Evolutionary conservation across 1,140 invertebrate genomes (phyloP).

Genomic region (Drosophila neocordata): DNA sequence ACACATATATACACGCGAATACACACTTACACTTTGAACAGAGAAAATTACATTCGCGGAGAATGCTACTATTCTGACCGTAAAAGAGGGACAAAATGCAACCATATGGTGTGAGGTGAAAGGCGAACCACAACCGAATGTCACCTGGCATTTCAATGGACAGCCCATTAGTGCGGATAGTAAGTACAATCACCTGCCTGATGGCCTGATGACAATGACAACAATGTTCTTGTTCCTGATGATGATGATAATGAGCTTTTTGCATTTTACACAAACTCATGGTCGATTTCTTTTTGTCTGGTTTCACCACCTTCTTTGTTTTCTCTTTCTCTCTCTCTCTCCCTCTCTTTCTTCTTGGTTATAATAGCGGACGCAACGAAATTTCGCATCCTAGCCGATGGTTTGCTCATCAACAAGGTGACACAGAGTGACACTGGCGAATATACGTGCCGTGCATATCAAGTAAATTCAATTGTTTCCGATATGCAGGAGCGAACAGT

Average conservation of each 20-base stretch:
- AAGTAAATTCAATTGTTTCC: constrained; percentile 83
- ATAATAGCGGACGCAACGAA: constrained; percentile 65
- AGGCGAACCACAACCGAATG: constrained; percentile 84
- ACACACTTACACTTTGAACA: too few species aligned
- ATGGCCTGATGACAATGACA: neutral
- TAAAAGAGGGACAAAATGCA: constrained; percentile 83
- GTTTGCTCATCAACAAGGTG: constrained; percentile 84
- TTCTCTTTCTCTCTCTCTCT: constrained; percentile 14
- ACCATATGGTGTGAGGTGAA: constrained; percentile 83
- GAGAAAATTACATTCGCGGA: constrained; percentile 84
- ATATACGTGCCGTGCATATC: constrained; percentile 84
- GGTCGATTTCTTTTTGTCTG: constrained; percentile 17
- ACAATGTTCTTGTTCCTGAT: neutral
- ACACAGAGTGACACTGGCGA: constrained; percentile 84
- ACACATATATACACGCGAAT: constrained; percentile 11
- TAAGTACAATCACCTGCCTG: constrained; percentile 47
- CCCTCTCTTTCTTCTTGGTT: constrained; percentile 1
- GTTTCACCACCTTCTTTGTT: neutral
- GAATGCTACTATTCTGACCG: constrained; percentile 82
- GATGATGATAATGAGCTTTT: constrained; percentile 59
- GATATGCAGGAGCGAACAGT: constrained; percentile 83
- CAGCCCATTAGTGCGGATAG: constrained; percentile 70
- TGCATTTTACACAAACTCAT: constrained; percentile 30
- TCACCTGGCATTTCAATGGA: constrained; percentile 83
- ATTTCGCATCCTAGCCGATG: constrained; percentile 83